These are phyloP conservation scores for Sebastes glaucus DNA, from an alignment of 2,797 vertebrate species.

Conservation along the genomic window DNA sequence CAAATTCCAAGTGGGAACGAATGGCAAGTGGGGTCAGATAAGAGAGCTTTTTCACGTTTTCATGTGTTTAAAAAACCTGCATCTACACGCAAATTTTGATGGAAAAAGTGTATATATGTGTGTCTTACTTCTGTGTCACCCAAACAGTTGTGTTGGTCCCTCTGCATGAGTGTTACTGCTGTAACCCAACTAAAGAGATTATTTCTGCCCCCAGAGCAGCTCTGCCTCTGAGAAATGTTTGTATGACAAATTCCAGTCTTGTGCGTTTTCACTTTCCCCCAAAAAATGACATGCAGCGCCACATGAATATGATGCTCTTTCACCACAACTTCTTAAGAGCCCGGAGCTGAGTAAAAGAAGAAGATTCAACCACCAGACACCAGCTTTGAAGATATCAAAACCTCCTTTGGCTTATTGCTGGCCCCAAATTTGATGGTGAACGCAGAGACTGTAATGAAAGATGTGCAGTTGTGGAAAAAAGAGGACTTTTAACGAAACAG, in stretches of 20 bases:
- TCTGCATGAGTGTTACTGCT: background rate
- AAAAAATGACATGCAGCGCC: background rate
- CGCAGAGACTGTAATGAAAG: slow-evolving; percentile 2
- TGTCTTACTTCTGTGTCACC: background rate
- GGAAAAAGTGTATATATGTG: too few relatives aligned
- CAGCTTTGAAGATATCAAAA: slow-evolving; percentile 5
- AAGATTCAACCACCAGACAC: slow-evolving; percentile 1
- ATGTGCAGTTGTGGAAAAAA: background rate
- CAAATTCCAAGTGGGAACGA: background rate
- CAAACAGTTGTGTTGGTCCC: background rate
- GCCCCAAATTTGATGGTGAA: background rate
- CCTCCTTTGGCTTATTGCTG: background rate
- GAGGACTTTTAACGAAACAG: background rate
- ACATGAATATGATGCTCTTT: background rate
- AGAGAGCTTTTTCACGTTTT: background rate
- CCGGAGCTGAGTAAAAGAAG: background rate
- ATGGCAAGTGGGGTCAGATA: background rate
- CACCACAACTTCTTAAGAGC: background rate
- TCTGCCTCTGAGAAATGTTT: slow-evolving; percentile 44
- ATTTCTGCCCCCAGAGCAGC: slow-evolving; percentile 31
- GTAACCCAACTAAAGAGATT: slow-evolving; percentile 13
- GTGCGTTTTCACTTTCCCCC: background rate
- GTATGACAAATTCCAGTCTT: slow-evolving; percentile 13
- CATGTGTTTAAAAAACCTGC: background rate
- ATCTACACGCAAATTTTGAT: background rate